Percentiles rank a stretch among this genome's conserved stretches.
phyloP scores from a whole-genome alignment of 2,113 vertebrate genomes.

The Callionymus lyra region DNA sequence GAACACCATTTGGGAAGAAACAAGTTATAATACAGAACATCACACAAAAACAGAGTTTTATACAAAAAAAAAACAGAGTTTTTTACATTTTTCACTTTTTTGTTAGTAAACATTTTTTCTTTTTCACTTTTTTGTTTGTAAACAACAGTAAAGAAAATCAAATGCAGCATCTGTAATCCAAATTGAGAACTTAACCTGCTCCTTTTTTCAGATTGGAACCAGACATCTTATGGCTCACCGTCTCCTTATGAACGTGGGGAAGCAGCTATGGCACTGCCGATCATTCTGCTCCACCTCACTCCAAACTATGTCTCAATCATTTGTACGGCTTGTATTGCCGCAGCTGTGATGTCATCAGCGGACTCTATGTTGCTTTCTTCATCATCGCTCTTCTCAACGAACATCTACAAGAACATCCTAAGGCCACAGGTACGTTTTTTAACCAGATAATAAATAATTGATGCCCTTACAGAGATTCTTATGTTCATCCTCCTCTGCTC shows the following conservation, averaged over 20 bases:
- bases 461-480: too few species aligned
- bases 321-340: slow-evolving; percentile 41
- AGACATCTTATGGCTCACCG: slow-evolving; percentile 24
- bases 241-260: slow-evolving; percentile 28
- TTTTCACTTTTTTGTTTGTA: too few species aligned
- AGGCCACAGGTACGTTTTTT: slow-evolving; percentile 20
- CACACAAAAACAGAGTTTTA: too few species aligned
- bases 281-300: slow-evolving; percentile 37
- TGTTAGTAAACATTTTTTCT: too few species aligned
- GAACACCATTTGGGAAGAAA: too few species aligned
- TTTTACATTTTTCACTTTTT: too few species aligned
- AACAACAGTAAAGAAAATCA: too few species aligned
- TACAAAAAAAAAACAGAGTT: too few species aligned
- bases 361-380: slow-evolving; percentile 54
- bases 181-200: too few species aligned
- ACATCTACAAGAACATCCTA: slow-evolving; percentile 43
- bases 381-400: slow-evolving; percentile 45
- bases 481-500: neutral
- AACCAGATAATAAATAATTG: neutral
- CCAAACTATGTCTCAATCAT: slow-evolving; percentile 34
- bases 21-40: too few species aligned
- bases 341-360: slow-evolving; percentile 55
- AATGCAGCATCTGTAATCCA: too few species aligned
- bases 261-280: slow-evolving; percentile 25
- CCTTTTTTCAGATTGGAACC: slow-evolving; percentile 58